A percentile compares a stretch with the other conserved stretches of the same genome.
Evolutionary conservation across 2,113 vertebrate genomes (phyloP).

Genomic region (Trogon surrucura): DNA sequence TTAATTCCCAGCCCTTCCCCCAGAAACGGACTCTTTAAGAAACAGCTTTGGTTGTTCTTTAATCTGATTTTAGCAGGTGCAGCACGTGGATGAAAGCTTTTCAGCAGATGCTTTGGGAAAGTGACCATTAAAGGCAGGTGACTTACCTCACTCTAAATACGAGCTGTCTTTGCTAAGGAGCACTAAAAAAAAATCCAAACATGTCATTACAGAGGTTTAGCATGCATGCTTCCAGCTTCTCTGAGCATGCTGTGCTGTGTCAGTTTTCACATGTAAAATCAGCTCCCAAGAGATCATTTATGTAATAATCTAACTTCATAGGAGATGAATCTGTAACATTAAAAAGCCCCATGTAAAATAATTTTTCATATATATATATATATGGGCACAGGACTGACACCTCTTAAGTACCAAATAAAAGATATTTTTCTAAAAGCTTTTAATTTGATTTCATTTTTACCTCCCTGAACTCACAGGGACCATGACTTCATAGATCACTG

Average conservation of each 20-base stretch:
- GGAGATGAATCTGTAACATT: not conserved
- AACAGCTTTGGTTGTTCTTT: conserved; percentile 25
- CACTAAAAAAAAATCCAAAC: not conserved
- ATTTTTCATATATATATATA: not conserved
- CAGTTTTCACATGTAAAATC: conserved; percentile 2
- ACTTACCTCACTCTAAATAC: conserved; percentile 29
- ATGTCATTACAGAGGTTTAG: not conserved
- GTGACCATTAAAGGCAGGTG: conserved; percentile 18
- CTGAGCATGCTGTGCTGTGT: not conserved
- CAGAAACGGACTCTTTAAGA: not conserved
- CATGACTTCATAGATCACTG: not conserved
- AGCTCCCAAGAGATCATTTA: not conserved
- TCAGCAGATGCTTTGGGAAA: conserved; percentile 45
- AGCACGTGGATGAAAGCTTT: conserved; percentile 37
- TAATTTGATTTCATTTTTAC: not conserved
- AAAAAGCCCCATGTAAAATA: conserved; percentile 17
- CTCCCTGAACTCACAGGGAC: not conserved
- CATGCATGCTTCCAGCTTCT: not conserved
- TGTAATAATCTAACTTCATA: not conserved
- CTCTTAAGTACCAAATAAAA: not conserved
- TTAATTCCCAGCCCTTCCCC: not conserved
- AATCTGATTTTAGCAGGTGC: conserved; percentile 68
- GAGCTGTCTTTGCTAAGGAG: not conserved
- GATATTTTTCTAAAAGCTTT: not conserved
- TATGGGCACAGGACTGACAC: not conserved